These are phyloP conservation scores for Eupithecia vulgata DNA, from an alignment of 2,888 invertebrate genomes.

Conservation along the genomic window DNA sequence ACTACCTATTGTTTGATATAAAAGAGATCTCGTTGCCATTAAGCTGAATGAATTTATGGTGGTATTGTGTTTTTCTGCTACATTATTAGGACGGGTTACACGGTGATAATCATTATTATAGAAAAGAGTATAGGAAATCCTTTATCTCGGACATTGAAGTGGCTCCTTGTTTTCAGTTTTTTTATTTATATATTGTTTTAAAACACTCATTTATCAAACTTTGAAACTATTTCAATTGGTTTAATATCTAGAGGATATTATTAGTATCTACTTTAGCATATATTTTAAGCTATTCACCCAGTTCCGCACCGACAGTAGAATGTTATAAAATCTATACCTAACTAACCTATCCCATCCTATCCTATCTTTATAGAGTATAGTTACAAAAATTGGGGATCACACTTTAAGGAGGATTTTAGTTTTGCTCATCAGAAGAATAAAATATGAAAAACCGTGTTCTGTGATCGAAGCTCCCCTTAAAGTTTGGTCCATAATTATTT, in stretches of 20 bases:
- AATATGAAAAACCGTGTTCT: no score
- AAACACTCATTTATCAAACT: background rate
- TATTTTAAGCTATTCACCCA: background rate
- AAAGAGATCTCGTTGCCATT: background rate
- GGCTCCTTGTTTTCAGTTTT: background rate
- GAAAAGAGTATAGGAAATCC: background rate
- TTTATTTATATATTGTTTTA: no score
- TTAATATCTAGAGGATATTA: background rate
- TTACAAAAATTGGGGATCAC: no score
- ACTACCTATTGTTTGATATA: slow-evolving; percentile 3
- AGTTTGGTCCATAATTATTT: no score
- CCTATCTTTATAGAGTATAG: no score
- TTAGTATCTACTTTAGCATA: background rate
- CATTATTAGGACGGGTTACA: background rate
- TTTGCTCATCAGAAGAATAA: no score
- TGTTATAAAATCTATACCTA: no score
- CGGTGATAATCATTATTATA: background rate
- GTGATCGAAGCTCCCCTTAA: no score
- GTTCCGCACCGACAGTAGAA: no score
- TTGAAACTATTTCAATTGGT: no score
- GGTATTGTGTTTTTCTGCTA: background rate
- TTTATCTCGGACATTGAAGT: background rate
- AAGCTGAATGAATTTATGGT: background rate
- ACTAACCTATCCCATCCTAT: no score
- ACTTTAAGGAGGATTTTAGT: no score